Conservation (phyloP, 1,140 invertebrate species). For the Drosophila ohnishii region DNA sequence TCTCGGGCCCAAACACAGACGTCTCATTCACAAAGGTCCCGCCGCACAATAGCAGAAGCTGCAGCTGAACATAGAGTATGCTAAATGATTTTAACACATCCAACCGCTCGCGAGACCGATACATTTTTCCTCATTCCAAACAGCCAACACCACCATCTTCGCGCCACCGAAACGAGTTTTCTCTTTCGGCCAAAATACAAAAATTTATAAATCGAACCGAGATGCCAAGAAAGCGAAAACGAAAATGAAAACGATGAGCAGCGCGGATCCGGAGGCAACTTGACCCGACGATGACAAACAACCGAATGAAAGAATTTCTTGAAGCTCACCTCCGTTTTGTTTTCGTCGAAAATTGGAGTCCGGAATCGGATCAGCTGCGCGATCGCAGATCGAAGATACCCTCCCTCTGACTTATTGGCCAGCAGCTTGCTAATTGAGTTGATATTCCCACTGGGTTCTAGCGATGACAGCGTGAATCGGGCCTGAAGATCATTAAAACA, state of each 20-base stretch:
- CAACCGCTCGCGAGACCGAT: constrained; percentile 51
- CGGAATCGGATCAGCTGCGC: constrained; percentile 24
- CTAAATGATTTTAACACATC: constrained; percentile 80
- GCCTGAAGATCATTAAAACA: constrained; percentile 21
- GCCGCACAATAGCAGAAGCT: constrained; percentile 20
- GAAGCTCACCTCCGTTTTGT: constrained; percentile 67
- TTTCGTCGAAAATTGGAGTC: constrained; percentile 41
- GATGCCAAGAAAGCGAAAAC: constrained; percentile 16
- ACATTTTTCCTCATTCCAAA: constrained; percentile 70
- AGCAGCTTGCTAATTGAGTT: constrained; percentile 46
- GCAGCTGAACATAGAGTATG: constrained; percentile 53
- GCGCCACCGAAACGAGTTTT: constrained; percentile 71
- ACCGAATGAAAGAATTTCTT: constrained; percentile 70
- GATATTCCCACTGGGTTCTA: constrained; percentile 10
- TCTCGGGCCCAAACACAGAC: constrained; percentile 51
- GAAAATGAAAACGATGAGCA: constrained; percentile 34
- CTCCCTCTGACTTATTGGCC: constrained; percentile 39
- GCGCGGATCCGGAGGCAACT: constrained; percentile 42
- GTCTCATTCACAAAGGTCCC: constrained; percentile 52
- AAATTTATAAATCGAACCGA: constrained; percentile 14
- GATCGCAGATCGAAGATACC: constrained; percentile 35
- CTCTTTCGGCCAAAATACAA: constrained; percentile 29
- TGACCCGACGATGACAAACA: constrained; percentile 61
- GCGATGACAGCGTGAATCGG: constrained; percentile 35
- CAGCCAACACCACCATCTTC: constrained; percentile 50